These are phyloP conservation scores for Bellardia pandia DNA, from an alignment of 2,888 invertebrate genomes.

Conservation along the genomic window DNA sequence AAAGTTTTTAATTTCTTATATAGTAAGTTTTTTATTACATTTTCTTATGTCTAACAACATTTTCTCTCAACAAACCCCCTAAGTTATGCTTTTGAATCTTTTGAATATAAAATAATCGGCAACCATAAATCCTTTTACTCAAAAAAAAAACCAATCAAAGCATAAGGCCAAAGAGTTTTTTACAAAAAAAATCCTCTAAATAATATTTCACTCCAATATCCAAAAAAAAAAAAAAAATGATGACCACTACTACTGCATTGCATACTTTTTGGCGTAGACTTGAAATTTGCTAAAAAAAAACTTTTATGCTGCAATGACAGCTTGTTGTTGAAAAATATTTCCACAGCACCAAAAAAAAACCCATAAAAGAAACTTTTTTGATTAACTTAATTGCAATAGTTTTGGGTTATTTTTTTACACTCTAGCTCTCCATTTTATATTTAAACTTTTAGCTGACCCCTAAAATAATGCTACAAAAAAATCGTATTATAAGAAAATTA, in stretches of 20 bases:
- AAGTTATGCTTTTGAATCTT: constrained; percentile 11
- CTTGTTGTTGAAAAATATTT: constrained; percentile 64
- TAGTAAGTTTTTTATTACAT: background rate
- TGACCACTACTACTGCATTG: constrained; percentile 71
- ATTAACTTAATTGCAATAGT: constrained; percentile 76
- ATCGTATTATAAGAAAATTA: constrained; percentile 8
- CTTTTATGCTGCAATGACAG: constrained; percentile 71
- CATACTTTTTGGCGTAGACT: constrained; percentile 68
- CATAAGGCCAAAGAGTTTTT: background rate
- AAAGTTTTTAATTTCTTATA: background rate
- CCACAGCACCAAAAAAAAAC: constrained; percentile 52
- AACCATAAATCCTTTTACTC: background rate
- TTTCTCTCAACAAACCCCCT: background rate
- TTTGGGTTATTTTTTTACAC: background rate
- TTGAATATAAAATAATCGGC: background rate
- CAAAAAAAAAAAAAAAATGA: constrained; percentile 1
- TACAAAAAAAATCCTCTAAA: background rate
- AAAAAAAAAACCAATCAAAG: constrained; percentile 13
- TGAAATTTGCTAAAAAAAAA: constrained; percentile 1
- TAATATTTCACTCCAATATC: background rate
- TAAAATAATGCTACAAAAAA: constrained; percentile 30
- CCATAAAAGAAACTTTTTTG: constrained; percentile 74
- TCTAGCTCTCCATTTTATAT: background rate
- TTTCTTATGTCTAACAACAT: background rate
- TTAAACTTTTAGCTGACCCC: constrained; percentile 41